Evolutionary conservation across 2,113 vertebrate genomes (phyloP), one percentile per base, ranked within the genome.

Genomic region (Larimichthys polyactis): DNA sequence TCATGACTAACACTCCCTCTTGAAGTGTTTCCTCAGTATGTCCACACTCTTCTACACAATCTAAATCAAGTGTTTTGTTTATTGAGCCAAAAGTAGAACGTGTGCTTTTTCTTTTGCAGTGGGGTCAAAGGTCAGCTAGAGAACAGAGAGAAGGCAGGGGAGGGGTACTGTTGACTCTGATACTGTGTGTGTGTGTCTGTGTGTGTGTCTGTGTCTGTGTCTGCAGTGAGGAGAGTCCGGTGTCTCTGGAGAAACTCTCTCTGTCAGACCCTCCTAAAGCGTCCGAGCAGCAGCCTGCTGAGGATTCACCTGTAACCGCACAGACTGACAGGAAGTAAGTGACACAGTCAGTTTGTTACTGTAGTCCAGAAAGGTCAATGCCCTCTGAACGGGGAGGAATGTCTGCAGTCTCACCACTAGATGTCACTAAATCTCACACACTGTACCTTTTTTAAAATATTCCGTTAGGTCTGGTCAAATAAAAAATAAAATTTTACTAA

Each of bases 271-370:
- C 84, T 52, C 83, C 85, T 1, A 66, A 81, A 74, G 46, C 81
- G 14, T 59, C 89, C 16, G 85, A 87, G 81, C 81, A 85, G 88
- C 84, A 60, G 20, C 66, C 93, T 63, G 72, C 93, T 49, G 88
- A 75, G 14, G 85, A 79, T 9, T 72, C 82, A 0, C 79, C 80
- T 78, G 87, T 1, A 52, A 59, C 91, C 87, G 64, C 91, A 75
- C 94, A 93, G 87, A 84, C 82, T 1, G 90, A 94, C 71, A 95
- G 85, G 74, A 95, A 94, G 95, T 96, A 87, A 66, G 92, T 83
- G 8, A 46, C 44, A 46, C 44, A 4, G 44, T 44, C 10, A 2
- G 36, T 36, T 8, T 36, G 36, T 36, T 36, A 36, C 6, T 36
- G 36, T 36, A 36, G 36, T 36, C 36, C 36, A 36, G 36, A 36